Base-by-base conservation (phyloP, 1,140 invertebrate genomes). In the Rhopalosiphum maidis region DNA sequence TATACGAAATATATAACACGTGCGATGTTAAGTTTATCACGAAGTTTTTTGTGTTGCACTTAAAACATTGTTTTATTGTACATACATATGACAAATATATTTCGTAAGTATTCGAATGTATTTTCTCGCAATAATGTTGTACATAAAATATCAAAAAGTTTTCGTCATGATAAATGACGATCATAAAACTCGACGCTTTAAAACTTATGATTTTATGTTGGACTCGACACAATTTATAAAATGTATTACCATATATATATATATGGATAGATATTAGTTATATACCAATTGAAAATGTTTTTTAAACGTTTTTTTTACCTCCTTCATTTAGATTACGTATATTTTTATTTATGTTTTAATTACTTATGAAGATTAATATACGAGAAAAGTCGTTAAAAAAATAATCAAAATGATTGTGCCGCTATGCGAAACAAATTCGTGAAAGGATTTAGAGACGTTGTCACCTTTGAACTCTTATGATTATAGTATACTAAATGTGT, bases 141-240 rank as follows among this genome's bases (percentile, higher is more conserved):
- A 37, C 48, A 51, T 51, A 88, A 88, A 88, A 88, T 88, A 88
- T 51, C 87, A 88, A 88, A 88, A 88, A 88, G 87, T 88, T 88
- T 88, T 54, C 18, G 87, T 88, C 21, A 30, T 51, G 87, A 88
- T 88, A 88, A 88, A 88, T 11, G 87, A 54, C n/a, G 48, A 22
- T 51, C 87, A 48, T 88, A 88, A 88, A 88, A 88, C 87, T 88
- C 48, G 87, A 54, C 87, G 48, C 86, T 30, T n/a, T 48, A n/a
- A 88, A 48, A 88, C 41, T 88, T 88, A 86, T 43, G 83, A 86
- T 86, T 43, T n/a, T 77, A 77, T 77, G 60, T 77, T n/a, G n/a
- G n/a, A 77, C 60, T 77, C 60, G 60, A n/a, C 60, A 77, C 60
- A 77, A 68, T 77, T 77, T 77, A 77, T 35, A n/a, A 77, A 77